Conservation (phyloP, 2,797 vertebrate genomes). For the Molothrus aeneus region DNA sequence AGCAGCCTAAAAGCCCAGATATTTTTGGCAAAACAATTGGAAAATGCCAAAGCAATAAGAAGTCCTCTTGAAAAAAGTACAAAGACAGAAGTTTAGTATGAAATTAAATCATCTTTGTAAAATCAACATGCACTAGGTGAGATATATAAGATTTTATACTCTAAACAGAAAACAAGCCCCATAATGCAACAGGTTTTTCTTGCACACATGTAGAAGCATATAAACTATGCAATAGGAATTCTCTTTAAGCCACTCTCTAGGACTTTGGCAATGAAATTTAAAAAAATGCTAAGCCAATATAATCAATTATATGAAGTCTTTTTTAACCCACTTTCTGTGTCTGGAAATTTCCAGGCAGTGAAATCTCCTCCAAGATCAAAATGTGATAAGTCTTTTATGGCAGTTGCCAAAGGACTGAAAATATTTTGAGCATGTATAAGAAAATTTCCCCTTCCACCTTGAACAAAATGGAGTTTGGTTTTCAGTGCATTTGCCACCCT, state of each 20-base stretch:
- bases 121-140: not conserved
- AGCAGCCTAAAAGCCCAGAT: not conserved
- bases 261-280: not conserved
- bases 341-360: not conserved
- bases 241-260: not conserved
- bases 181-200: not conserved
- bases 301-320: not conserved
- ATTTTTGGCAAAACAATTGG: not conserved
- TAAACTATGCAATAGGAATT: not conserved
- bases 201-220: not conserved
- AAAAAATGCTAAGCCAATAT: not conserved
- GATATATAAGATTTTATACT: not conserved
- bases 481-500: not conserved
- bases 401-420: not conserved
- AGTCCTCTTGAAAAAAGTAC: not conserved
- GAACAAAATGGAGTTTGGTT: not conserved
- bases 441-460: not conserved
- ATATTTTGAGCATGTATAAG: not conserved
- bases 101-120: not conserved
- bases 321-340: not conserved
- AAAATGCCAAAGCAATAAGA: not conserved
- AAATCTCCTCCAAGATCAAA: not conserved
- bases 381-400: not conserved
- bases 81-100: not conserved
- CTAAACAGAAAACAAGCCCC: not conserved